Evolutionary conservation across 2,888 invertebrate species (phyloP).

Genomic region (Hirtodrosophila cameraria): DNA sequence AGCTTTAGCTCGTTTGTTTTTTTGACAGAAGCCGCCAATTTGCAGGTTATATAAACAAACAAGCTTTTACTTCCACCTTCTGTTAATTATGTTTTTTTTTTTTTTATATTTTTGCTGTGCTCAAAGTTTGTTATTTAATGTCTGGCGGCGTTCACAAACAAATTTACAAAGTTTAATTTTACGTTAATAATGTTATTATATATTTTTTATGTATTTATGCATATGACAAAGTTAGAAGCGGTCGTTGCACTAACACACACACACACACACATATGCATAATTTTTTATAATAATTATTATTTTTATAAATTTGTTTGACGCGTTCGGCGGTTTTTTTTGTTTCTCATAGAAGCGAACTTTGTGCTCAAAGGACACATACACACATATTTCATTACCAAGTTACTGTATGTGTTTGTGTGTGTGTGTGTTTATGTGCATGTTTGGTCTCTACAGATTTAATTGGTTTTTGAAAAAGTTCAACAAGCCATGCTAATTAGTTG

Average conservation of each 20-base stretch:
- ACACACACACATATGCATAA: not conserved
- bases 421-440: constrained; percentile 28
- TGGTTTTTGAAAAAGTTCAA: constrained; percentile 79
- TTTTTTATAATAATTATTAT: constrained; percentile 29
- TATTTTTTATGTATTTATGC: constrained; percentile 22
- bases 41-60: constrained; percentile 13
- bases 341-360: constrained; percentile 55
- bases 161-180: constrained; percentile 74
- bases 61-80: constrained; percentile 17
- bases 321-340: constrained; percentile 41
- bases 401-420: constrained; percentile 15
- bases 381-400: constrained; percentile 58
- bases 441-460: constrained; percentile 62
- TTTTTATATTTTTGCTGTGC: not conserved
- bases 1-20: constrained; percentile 9
- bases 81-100: constrained; percentile 14
- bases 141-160: constrained; percentile 40
- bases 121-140: constrained; percentile 4
- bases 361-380: constrained; percentile 62
- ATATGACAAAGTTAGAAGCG: constrained; percentile 42
- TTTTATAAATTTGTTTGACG: constrained; percentile 30
- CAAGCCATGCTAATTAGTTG: constrained; percentile 78
- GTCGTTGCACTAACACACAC: constrained; percentile 29
- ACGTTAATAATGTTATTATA: constrained; percentile 73
- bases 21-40: constrained; percentile 17